A percentile compares a stretch with the other conserved stretches of the same genome.
These are phyloP conservation scores for Macaca nemestrina DNA, from an alignment of 2,113 vertebrate genomes.

Conservation along the genomic window DNA sequence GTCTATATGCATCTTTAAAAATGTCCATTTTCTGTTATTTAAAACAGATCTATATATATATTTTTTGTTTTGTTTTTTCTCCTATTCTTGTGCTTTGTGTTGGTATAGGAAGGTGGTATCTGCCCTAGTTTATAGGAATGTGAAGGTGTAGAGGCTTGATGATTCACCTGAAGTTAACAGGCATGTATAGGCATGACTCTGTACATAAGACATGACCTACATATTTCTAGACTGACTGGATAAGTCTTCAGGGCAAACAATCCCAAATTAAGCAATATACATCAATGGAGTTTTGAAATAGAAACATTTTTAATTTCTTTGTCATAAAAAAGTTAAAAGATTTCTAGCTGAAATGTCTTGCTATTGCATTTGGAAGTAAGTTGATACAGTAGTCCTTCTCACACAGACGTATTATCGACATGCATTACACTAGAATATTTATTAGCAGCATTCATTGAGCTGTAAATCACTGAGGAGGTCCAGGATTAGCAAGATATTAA, in stretches of 20 bases:
- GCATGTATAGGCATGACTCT: neutral
- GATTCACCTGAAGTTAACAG: neutral
- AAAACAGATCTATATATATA: neutral
- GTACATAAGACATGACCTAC: neutral
- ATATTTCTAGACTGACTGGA: neutral
- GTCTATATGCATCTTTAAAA: neutral
- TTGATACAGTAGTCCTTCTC: conserved; percentile 33
- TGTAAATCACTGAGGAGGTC: conserved; percentile 52
- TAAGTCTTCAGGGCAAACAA: neutral
- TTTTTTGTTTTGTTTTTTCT: neutral
- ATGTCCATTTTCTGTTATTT: neutral
- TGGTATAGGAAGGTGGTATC: neutral
- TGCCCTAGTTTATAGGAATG: neutral
- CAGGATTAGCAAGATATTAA: conserved; percentile 56
- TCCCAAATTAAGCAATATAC: neutral
- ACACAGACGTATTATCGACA: neutral
- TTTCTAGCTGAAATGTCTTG: conserved; percentile 46
- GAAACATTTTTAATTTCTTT: conserved; percentile 24
- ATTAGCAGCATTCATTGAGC: conserved; percentile 52
- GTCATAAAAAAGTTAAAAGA: conserved; percentile 40
- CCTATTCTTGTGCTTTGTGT: neutral
- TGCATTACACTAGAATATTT: conserved; percentile 56
- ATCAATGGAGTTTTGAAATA: conserved; percentile 3
- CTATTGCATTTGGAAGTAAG: conserved; percentile 22
- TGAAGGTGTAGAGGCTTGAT: neutral